Percentiles rank a stretch among this genome's conserved stretches.
Conservation (phyloP, 2,797 vertebrate species). For the Phrynocephalus vlangalii region DNA sequence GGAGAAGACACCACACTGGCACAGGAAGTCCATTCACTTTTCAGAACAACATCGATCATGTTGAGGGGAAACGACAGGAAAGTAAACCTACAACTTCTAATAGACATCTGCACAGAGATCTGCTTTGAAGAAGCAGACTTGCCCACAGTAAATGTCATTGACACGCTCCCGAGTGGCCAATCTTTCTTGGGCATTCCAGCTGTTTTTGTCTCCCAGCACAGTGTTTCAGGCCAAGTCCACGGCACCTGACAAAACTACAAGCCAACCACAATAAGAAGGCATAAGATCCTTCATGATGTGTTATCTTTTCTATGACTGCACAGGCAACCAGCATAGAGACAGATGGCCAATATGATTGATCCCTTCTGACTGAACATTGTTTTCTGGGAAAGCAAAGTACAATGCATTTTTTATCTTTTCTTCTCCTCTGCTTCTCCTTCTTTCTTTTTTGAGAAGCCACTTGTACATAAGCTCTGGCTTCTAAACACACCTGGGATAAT, state of each 20-base stretch:
- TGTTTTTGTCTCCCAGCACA: conserved; percentile 80
- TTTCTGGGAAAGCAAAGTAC: conserved; percentile 54
- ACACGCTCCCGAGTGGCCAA: conserved; percentile 82
- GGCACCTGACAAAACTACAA: conserved; percentile 85
- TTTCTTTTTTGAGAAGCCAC: too few relatives aligned
- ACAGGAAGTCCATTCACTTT: conserved; percentile 83
- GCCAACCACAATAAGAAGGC: conserved; percentile 68
- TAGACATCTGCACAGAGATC: conserved; percentile 80
- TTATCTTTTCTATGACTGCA: conserved; percentile 78
- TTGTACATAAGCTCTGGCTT: neutral
- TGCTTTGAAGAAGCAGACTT: conserved; percentile 85
- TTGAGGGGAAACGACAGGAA: conserved; percentile 76
- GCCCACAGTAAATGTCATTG: conserved; percentile 84
- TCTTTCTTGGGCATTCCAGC: conserved; percentile 79
- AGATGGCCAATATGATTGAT: conserved; percentile 74
- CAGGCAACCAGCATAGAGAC: conserved; percentile 77
- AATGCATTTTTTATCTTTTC: neutral
- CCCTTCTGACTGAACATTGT: conserved; percentile 61
- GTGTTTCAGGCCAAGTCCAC: conserved; percentile 78
- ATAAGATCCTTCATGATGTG: conserved; percentile 74
- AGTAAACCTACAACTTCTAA: conserved; percentile 83
- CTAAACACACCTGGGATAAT: too few relatives aligned
- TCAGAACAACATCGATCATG: conserved; percentile 80
- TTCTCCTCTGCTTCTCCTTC: too few relatives aligned
- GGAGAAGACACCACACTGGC: conserved; percentile 72